Base-by-base conservation (phyloP, 2,113 vertebrate genomes). In the Tylochromis polylepis region DNA sequence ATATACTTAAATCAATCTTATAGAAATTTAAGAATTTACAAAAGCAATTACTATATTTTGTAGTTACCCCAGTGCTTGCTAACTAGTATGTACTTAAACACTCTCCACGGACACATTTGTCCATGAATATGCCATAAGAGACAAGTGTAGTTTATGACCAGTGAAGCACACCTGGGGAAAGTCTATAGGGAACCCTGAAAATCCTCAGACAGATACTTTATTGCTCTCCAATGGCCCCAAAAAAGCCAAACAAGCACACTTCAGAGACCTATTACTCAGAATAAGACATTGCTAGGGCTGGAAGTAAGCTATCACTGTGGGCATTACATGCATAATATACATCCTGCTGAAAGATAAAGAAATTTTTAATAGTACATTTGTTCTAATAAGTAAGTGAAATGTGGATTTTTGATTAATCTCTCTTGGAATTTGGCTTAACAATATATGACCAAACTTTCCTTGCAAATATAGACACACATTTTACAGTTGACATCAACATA, bases 241-340 rank as follows among this genome's bases (percentile, higher is more conserved):
- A 93, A 92, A 94, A 90, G 87, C 92, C 83, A 95, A 96, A 96
- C 95, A 96, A 96, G 95, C 94, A 94, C 92, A 94, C 94, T 92
- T 93, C 88, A 62, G 94, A 96, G 95, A 95, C 93, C 95, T 93
- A 95, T 96, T 95, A 95, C 94, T 96, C 92, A 93, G 89, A 95
- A 88, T 91, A 93, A 96, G 94, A 95, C 93, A 94, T 94, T 92
- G 86, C 89, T 89, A 85, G 36, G 82, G 78, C 93, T 90, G 57
- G 60, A 90, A 90, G 83, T 77, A 34, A 51, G 72, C 7, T 77
- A 88, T 84, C 85, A 90, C 85, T 29, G 62, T 53, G 4, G 85
- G 87, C 84, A 86, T 90, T 85, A 87, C 9, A 11, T 56, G 79
- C 15, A 85, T 77, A 91, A 92, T 87, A 91, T 90, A 91, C 41